phyloP scores from a whole-genome alignment of 1,140 invertebrate species.

The Pogonomyrmex californicus region DNA sequence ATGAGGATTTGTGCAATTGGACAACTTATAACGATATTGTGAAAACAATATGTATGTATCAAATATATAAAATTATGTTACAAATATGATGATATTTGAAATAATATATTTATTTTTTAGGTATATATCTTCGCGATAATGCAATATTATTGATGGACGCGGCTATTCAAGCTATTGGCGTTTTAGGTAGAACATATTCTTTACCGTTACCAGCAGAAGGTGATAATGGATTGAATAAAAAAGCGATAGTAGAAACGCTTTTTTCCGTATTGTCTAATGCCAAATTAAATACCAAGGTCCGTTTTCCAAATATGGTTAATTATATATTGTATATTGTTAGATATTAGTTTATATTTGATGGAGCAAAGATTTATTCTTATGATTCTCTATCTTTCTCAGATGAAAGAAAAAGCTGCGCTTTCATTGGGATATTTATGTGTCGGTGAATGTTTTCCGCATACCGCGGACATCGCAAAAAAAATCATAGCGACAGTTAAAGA shows the following conservation, averaged over 20 bases:
- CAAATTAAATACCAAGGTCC: constrained; percentile 89
- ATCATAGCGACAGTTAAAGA: constrained; percentile 92
- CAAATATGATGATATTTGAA: neutral
- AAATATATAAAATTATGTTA: neutral
- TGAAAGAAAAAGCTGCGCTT: constrained; percentile 91
- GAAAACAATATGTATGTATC: constrained; percentile 87
- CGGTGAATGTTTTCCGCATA: constrained; percentile 91
- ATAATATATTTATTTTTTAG: constrained; percentile 80
- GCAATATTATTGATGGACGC: constrained; percentile 88
- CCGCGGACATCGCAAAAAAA: constrained; percentile 90
- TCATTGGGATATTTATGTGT: constrained; percentile 92
- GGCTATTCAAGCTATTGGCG: constrained; percentile 90
- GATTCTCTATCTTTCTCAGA: constrained; percentile 79
- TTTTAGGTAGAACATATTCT: constrained; percentile 89
- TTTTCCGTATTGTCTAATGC: constrained; percentile 89
- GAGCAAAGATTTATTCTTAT: constrained; percentile 11
- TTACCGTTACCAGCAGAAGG: constrained; percentile 89
- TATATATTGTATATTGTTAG: neutral
- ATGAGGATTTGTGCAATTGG: constrained; percentile 84
- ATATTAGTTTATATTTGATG: constrained; percentile 36
- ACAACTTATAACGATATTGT: constrained; percentile 87
- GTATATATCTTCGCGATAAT: constrained; percentile 88
- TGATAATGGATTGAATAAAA: constrained; percentile 87
- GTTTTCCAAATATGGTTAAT: constrained; percentile 31
- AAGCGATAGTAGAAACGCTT: constrained; percentile 88